Conservation (phyloP, 2,113 vertebrate genomes). For the Anoplopoma fimbria region DNA sequence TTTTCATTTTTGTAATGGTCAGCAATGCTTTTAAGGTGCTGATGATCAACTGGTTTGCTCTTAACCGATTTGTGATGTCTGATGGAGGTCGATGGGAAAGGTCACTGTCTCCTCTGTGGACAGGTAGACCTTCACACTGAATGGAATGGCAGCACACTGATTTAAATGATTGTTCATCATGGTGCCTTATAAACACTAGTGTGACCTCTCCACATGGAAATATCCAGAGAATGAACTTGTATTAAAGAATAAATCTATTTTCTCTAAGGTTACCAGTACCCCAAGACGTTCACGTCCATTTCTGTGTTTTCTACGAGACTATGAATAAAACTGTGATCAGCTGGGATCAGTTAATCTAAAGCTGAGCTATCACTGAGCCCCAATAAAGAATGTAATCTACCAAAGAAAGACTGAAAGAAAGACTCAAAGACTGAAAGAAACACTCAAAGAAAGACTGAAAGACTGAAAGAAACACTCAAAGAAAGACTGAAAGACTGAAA, state of each 20-base stretch:
- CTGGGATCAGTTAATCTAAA: background rate
- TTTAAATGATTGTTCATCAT: slow-evolving; percentile 6
- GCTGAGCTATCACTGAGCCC: too few species aligned
- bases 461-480: too few species aligned
- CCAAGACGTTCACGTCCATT: background rate
- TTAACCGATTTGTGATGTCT: background rate
- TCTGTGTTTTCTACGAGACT: background rate
- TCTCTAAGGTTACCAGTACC: background rate
- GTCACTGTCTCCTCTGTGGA: background rate
- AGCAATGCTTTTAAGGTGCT: background rate
- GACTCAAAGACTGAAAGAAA: too few species aligned
- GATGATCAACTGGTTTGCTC: background rate
- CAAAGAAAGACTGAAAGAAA: too few species aligned
- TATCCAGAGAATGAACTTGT: background rate
- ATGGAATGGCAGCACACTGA: slow-evolving; percentile 5
- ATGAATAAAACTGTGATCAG: background rate
- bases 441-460: too few species aligned
- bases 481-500: too few species aligned
- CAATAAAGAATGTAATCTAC: too few species aligned
- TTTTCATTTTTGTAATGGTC: background rate
- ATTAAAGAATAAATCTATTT: slow-evolving; percentile 23
- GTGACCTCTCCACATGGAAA: background rate
- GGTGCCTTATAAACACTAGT: background rate
- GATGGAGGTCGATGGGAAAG: background rate
- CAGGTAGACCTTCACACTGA: background rate